phyloP scores from a whole-genome alignment of 2,797 vertebrate genomes.

The Manis pentadactyla region DNA sequence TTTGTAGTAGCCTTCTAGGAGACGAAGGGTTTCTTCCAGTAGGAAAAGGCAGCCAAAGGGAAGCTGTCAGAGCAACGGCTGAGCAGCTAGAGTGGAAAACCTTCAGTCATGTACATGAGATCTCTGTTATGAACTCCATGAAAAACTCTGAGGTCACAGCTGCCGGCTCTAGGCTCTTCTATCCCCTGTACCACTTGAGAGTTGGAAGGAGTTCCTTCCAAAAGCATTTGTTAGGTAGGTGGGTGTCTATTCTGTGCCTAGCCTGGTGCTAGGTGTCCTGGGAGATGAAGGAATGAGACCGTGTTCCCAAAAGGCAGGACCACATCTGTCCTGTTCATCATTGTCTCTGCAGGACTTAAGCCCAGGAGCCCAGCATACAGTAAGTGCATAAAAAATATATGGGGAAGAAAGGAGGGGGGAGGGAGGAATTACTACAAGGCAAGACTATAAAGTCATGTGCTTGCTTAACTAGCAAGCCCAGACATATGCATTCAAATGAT shows the following conservation, averaged over 20 bases:
- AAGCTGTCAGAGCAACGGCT: slow-evolving; percentile 36
- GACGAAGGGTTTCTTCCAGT: not conserved
- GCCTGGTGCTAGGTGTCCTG: not conserved
- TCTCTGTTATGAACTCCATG: not conserved
- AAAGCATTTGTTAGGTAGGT: not conserved
- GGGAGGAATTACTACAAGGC: not conserved
- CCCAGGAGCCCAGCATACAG: not conserved
- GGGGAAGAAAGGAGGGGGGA: not conserved
- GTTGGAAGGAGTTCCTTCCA: slow-evolving; percentile 25
- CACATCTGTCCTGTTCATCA: not conserved
- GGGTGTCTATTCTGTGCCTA: not conserved
- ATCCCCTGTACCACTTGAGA: not conserved
- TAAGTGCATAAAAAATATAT: not conserved
- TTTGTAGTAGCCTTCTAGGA: slow-evolving; percentile 27
- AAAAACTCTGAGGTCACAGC: not conserved
- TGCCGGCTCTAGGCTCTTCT: not conserved
- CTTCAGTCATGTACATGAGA: not conserved
- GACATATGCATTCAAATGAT: not conserved
- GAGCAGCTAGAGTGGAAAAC: not conserved
- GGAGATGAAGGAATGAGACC: not conserved
- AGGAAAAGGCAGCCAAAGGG: slow-evolving; percentile 44
- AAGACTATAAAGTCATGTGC: not conserved
- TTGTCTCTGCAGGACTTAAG: not conserved
- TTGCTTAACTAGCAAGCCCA: not conserved
- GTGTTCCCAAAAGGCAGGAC: not conserved